Percentiles rank a stretch among this genome's conserved stretches.
These are phyloP conservation scores for Caracal caracal DNA, from an alignment of 2,113 vertebrate species.

Conservation along the genomic window DNA sequence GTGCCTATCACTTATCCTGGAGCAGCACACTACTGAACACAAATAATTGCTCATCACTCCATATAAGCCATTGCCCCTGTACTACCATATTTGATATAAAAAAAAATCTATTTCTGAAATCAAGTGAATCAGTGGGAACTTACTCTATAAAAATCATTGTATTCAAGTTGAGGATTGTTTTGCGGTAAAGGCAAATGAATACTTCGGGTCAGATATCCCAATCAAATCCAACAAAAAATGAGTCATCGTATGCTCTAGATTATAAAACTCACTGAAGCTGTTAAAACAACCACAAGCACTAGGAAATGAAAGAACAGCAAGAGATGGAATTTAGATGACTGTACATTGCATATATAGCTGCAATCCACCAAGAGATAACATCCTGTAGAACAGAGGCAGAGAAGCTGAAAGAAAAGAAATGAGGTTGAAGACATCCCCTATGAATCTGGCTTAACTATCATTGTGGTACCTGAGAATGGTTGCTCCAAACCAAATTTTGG, in stretches of 20 bases:
- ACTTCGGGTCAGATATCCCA: not conserved
- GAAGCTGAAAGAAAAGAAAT: not conserved
- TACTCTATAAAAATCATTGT: not conserved
- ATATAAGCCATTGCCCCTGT: not conserved
- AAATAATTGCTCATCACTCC: conserved; percentile 7
- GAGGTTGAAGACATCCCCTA: not conserved
- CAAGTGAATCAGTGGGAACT: not conserved
- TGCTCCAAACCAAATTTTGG: conserved; percentile 79
- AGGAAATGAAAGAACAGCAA: conserved; percentile 21
- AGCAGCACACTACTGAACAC: not conserved
- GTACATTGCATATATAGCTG: not conserved
- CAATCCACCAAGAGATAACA: not conserved
- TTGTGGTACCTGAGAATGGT: conserved; percentile 76
- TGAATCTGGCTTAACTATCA: conserved; percentile 31
- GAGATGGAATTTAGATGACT: not conserved
- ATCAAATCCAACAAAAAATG: not conserved
- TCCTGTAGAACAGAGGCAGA: not conserved
- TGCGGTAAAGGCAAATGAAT: not conserved
- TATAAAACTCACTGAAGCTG: conserved; percentile 4
- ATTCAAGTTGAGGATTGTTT: conserved; percentile 37
- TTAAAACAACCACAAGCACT: not conserved
- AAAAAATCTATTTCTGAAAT: conserved; percentile 36
- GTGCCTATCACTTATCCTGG: not conserved
- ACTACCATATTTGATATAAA: not conserved
- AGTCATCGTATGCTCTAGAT: not conserved